Evolutionary conservation across 1,140 invertebrate genomes (phyloP), one percentile per base, ranked within the genome.

Genomic region (Globodera rostochiensis): DNA sequence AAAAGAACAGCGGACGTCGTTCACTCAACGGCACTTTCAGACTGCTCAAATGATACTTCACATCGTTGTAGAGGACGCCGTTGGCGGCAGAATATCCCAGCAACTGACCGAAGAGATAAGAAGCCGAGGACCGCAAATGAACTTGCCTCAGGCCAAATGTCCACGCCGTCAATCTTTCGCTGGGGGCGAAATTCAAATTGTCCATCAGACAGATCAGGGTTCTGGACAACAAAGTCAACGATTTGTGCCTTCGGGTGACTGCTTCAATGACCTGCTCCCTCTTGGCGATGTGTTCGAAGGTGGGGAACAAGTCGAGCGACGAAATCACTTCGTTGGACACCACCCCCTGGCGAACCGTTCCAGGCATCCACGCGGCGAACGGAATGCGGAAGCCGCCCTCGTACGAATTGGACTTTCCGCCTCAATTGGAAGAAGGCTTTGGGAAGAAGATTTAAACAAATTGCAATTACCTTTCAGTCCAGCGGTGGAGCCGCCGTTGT

Each of bases 351-450:
- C 70, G 73, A 3, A 89, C 88, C 15, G 88, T 90, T 46, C 88
- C 88, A 4, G 88, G 88, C 86, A 90, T 90, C 88, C 88, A 89
- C 0, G 86, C 83, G 21, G 85, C 85, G 66, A 89, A 90, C 8
- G 88, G 88, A 80, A 89, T 89, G 15, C 88, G 76, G 79, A 89
- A 89, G 64, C 88, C 88, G 36, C 88, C 88, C 71, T 89, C 88
- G 70, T 82, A 89, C 46, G 86, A 88, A 60, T 89, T 89, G 50
- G 88, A 89, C 79, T 88, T 88, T 71, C 87, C 87, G 47, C 87
- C 87, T 88, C 57, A 81, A 81, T 57, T 73, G 2, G 57, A n/a
- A 4, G 13, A 15, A 6, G 19, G 15, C 57, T 79, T 79, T 57
- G 57, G 9, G 19, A 3, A 8, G 36, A 36, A 36, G 36, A 36